Evolutionary conservation across 2,797 vertebrate genomes (phyloP), one percentile per base, ranked within the genome.

Genomic region (Zenarchopterus dispar): DNA sequence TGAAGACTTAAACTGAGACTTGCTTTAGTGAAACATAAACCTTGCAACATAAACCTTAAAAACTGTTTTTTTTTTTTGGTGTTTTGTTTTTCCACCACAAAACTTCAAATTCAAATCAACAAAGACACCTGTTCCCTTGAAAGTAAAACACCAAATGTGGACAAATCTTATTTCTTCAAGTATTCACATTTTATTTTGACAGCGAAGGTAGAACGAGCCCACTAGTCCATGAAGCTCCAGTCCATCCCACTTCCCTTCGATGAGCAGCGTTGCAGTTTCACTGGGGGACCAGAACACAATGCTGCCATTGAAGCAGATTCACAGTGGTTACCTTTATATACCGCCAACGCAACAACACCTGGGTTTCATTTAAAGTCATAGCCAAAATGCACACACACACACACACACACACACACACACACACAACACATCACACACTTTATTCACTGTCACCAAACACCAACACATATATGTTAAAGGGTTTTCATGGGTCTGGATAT

Each of bases 251-350:
- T 73, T 67, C 64, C 24, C 67, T 81, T 83, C 67, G 73, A 66
- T 52, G 18, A 64, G 58, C 48, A 59, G 64, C 58, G 57, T 2
- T n/a, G 62, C 56, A 45, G 68, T 73, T 73, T 77, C 56, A 77
- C 52, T 58, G 3, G 42, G 13, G 56, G 76, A 78, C 39, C 75
- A 57, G 72, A 58, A 63, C 75, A 93, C 87, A 93, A 90, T 88
- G 78, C 44, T 28, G 68, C 75, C 75, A 82, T 91, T 93, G 75
- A 92, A 43, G 33, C 36, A 2, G 54, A 63, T 72, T 57, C 83
- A 89, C 89, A 91, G 86, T 84, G 84, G 82, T 84, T 63, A 85
- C 84, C 88, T 90, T 89, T 79, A 92, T 87, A 78, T 58, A 70
- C 73, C 63, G 60, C 72, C 59, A 62, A 73, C 1, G 33, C 48